Conservation (phyloP, 2,888 invertebrate species). For the Deilephila elpenor region DNA sequence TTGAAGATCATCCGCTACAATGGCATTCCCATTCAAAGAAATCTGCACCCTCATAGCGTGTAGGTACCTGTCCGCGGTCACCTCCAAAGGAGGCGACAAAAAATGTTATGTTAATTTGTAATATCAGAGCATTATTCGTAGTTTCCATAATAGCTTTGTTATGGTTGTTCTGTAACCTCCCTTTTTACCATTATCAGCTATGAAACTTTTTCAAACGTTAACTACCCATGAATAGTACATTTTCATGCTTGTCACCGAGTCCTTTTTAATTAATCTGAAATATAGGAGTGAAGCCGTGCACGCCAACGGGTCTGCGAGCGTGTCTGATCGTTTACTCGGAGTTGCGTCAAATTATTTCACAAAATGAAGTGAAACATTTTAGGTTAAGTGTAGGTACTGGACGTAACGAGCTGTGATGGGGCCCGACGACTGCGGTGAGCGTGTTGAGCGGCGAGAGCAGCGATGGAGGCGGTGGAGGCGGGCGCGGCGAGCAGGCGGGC, state of each 20-base stretch:
- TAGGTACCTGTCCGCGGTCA: conserved; percentile 79
- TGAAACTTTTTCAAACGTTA: conserved; percentile 57
- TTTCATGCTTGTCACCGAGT: conserved; percentile 61
- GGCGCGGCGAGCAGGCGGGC: conserved; percentile 39
- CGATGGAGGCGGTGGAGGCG: conserved; percentile 37
- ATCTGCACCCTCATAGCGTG: conserved; percentile 83
- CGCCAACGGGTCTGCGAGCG: neutral
- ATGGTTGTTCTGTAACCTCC: conserved; percentile 78
- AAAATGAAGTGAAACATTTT: conserved; percentile 16
- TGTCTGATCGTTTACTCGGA: neutral
- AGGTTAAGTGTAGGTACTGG: conserved; percentile 20
- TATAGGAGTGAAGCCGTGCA: conserved; percentile 7
- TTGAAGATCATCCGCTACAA: conserved; percentile 38
- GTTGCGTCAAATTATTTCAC: conserved; percentile 10
- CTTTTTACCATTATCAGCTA: conserved; percentile 66
- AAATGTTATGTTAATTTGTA: conserved; percentile 82
- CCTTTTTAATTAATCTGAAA: conserved; percentile 25
- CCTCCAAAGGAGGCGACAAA: conserved; percentile 79
- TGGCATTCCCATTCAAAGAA: conserved; percentile 79
- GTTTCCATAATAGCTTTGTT: conserved; percentile 81
- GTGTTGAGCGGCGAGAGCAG: conserved; percentile 34
- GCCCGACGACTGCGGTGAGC: conserved; percentile 43
- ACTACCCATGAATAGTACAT: conserved; percentile 54
- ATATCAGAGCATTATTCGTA: conserved; percentile 80
- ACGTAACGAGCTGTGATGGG: conserved; percentile 60